Percentiles rank a stretch among this genome's conserved stretches.
Conservation (phyloP, 64 coral and sea anemone species). For the Astreopora myriophthalma region DNA sequence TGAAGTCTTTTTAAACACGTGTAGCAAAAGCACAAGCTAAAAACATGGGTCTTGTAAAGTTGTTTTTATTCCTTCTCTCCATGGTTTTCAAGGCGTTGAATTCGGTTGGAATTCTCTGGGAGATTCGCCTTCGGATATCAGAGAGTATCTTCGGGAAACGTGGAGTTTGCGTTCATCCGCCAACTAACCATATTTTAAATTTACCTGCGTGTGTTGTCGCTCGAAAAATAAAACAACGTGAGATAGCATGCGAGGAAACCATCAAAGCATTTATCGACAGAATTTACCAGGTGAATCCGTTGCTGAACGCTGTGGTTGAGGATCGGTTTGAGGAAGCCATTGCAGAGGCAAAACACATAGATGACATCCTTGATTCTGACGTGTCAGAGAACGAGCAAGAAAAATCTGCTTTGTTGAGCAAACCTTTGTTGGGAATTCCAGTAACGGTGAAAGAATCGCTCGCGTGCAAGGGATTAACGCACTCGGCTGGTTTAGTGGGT, state of each 20-base stretch:
- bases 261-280: constrained; percentile 60
- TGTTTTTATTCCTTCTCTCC: background rate
- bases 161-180: constrained; percentile 3
- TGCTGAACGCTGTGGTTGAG: constrained; percentile 75
- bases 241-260: constrained; percentile 35
- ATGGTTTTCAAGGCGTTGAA: constrained; percentile 32
- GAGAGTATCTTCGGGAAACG: constrained; percentile 59
- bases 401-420: constrained; percentile 62
- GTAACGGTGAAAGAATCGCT: constrained; percentile 89
- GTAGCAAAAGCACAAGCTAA: background rate
- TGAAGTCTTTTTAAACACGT: background rate
- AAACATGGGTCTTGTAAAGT: background rate
- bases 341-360: constrained; percentile 72
- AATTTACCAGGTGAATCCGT: constrained; percentile 75
- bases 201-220: constrained; percentile 48
- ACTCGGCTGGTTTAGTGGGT: constrained; percentile 83
- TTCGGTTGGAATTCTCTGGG: constrained; percentile 74
- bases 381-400: background rate
- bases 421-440: constrained; percentile 79
- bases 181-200: constrained; percentile 44
- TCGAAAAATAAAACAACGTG: constrained; percentile 54
- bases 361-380: constrained; percentile 64
- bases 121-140: constrained; percentile 4
- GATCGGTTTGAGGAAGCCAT: constrained; percentile 81
- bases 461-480: constrained; percentile 64